These are phyloP conservation scores for Xenus cinereus DNA, from an alignment of 2,113 vertebrate genomes.

Conservation along the genomic window DNA sequence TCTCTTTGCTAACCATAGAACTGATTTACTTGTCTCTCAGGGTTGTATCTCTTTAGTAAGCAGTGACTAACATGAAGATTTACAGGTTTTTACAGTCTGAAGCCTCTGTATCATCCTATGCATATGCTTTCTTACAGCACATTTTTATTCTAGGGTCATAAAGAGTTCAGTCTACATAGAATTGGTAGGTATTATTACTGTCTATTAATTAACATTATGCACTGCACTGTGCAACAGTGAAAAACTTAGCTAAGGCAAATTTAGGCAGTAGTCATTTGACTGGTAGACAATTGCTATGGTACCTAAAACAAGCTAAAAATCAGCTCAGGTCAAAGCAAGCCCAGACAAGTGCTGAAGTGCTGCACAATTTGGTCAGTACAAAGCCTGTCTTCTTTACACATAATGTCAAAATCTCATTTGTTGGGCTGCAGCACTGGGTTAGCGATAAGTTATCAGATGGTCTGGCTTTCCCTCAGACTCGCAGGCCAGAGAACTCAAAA, in stretches of 20 bases:
- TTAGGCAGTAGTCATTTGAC: neutral
- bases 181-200: neutral
- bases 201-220: neutral
- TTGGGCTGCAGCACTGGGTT: neutral
- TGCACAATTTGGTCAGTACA: neutral
- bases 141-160: neutral
- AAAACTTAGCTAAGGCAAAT: neutral
- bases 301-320: neutral
- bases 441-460: neutral
- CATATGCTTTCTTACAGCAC: neutral
- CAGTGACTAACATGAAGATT: neutral
- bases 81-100: neutral
- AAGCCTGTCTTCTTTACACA: neutral
- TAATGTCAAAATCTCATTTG: neutral
- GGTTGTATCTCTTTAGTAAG: neutral
- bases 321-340: neutral
- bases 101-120: neutral
- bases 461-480: neutral
- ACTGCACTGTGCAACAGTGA: neutral
- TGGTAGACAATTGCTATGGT: neutral
- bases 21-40: neutral
- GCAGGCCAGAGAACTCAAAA: neutral
- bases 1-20: neutral
- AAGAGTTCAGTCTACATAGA: neutral
- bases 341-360: neutral